Percentiles rank a stretch among this genome's conserved stretches.
Evolutionary conservation across 2,888 invertebrate genomes (phyloP).

Genomic region (Frankliniella fusca): DNA sequence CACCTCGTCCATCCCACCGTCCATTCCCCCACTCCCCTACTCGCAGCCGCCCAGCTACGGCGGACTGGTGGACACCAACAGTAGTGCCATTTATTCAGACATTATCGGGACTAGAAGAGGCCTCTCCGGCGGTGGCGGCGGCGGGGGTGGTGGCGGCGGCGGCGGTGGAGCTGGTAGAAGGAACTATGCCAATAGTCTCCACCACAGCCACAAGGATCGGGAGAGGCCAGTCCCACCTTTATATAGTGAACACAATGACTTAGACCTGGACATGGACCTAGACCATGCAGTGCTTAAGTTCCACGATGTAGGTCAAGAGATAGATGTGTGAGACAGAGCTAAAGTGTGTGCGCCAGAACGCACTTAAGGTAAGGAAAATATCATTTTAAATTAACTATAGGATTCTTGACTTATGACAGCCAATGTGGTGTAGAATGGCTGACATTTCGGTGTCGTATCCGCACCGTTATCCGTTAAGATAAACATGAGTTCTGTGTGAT

Average conservation of each 20-base stretch:
- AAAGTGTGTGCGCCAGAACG: slow-evolving; percentile 38
- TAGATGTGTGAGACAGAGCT: slow-evolving; percentile 58
- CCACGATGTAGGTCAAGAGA: slow-evolving; percentile 63
- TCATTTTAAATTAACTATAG: too few relatives aligned
- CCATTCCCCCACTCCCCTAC: slow-evolving; percentile 9
- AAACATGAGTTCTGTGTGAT: too few relatives aligned
- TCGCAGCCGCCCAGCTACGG: slow-evolving; percentile 21
- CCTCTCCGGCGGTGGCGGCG: not conserved
- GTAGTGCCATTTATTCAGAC: slow-evolving; percentile 24
- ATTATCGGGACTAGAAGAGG: not conserved
- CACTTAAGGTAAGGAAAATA: slow-evolving; percentile 35
- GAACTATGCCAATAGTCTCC: slow-evolving; percentile 30
- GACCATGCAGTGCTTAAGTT: slow-evolving; percentile 64
- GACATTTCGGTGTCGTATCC: too few relatives aligned
- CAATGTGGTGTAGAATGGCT: too few relatives aligned
- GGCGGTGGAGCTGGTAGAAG: not conserved
- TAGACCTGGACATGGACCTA: slow-evolving; percentile 47
- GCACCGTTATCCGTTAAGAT: too few relatives aligned
- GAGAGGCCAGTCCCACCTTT: slow-evolving; percentile 29
- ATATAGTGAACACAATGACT: not conserved
- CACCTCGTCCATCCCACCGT: slow-evolving; percentile 34
- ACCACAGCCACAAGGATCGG: slow-evolving; percentile 32
- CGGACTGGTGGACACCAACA: not conserved
- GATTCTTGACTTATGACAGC: too few relatives aligned
- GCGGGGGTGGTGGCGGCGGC: not conserved